Evolutionary conservation across 37 sponge, comb jelly and placozoan genomes (phyloP).

Genomic region (Mnemiopsis leidyi): DNA sequence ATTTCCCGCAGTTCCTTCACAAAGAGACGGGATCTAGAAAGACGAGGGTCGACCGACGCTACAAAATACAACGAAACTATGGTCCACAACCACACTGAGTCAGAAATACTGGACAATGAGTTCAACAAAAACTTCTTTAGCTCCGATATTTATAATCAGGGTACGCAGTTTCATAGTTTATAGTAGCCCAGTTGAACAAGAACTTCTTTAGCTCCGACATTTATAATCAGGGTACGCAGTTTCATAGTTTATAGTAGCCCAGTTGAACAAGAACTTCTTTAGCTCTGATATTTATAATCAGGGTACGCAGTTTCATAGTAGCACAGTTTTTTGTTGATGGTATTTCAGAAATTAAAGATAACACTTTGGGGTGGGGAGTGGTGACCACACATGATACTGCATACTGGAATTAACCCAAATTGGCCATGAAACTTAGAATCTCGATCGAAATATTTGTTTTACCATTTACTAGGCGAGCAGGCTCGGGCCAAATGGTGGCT

Average conservation of each 20-base stretch:
- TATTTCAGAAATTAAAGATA: no score
- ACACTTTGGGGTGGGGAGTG: no score
- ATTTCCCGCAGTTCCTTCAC: slow-evolving; percentile 31
- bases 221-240: background rate
- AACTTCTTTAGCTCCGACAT: background rate
- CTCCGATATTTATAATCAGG: slow-evolving; percentile 26
- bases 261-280: slow-evolving; percentile 20
- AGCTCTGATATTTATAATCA: background rate
- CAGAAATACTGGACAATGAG: slow-evolving; percentile 37
- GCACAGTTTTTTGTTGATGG: no score
- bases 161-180: background rate
- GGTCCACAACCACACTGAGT: slow-evolving; percentile 62
- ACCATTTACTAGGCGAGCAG: no score
- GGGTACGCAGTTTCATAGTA: no score
- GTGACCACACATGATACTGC: no score
- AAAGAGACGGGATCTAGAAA: slow-evolving; percentile 25
- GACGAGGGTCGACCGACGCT: background rate
- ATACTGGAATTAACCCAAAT: no score
- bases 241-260: background rate
- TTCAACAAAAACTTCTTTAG: slow-evolving; percentile 10
- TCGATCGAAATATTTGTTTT: no score
- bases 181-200: slow-evolving; percentile 42
- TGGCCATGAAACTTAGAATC: no score
- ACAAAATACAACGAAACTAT: slow-evolving; percentile 25
- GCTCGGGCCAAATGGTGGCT: no score